phyloP scores from a whole-genome alignment of 2,888 invertebrate species.

The Drosophila pseudotalamancana region DNA sequence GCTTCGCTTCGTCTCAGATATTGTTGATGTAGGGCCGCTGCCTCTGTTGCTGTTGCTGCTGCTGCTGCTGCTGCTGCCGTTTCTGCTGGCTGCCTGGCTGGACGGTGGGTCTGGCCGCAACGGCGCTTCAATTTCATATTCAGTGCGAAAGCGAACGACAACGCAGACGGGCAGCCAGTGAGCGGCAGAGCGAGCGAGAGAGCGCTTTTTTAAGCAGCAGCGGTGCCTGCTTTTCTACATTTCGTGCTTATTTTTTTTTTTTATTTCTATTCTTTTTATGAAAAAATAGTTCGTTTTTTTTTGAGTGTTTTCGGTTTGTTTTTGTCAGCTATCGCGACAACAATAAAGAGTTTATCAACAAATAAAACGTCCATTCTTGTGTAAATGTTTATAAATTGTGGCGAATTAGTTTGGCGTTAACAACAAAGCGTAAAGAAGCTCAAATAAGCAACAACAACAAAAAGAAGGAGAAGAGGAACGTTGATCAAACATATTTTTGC shows the following conservation, averaged over 20 bases:
- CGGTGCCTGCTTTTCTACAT: conserved; percentile 40
- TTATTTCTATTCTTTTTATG: conserved; percentile 19
- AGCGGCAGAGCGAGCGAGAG: conserved; percentile 19
- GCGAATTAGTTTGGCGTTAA: conserved; percentile 36
- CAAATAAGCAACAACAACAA: conserved; percentile 4
- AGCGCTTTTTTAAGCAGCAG: conserved; percentile 32
- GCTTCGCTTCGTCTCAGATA: conserved; percentile 42
- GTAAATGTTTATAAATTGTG: conserved; percentile 27
- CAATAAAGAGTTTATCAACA: conserved; percentile 40
- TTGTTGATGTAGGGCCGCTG: conserved; percentile 51
- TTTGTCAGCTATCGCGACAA: conserved; percentile 22
- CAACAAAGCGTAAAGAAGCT: conserved; percentile 33
- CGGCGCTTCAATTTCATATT: conserved; percentile 63
- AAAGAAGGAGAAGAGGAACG: conserved; percentile 1
- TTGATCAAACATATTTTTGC: conserved; percentile 21
- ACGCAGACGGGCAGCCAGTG: conserved; percentile 43
- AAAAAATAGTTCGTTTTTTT: conserved; percentile 9
- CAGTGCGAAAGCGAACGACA: conserved; percentile 69
- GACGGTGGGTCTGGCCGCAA: conserved; percentile 56
- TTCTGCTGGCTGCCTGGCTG: conserved; percentile 30
- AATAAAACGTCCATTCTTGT: conserved; percentile 33
- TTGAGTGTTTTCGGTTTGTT: conserved; percentile 25
- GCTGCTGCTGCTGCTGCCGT: conserved; percentile 11
- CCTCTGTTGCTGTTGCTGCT: conserved; percentile 14
- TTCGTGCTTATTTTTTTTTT: conserved; percentile 5